Evolutionary conservation across 2,113 vertebrate species (phyloP), one percentile per base, ranked within the genome.

Genomic region (Anser brachyrhynchus): DNA sequence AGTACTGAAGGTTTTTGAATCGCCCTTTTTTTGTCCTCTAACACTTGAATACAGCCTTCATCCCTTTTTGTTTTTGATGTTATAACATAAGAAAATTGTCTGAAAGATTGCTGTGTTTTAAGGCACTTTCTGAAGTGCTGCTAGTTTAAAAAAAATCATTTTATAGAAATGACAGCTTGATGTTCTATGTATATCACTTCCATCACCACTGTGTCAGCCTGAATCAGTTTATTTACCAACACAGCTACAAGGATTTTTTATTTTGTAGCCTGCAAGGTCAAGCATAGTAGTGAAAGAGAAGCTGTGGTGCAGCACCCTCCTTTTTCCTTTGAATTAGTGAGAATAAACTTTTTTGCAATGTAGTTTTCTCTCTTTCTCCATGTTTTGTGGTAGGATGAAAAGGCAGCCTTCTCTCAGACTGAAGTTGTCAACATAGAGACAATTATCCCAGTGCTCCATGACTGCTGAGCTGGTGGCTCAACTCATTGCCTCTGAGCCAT

Each of bases 261-360:
- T 52, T 89, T 78, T 85, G 54, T 5, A 94, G 78, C 93, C 58
- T 92, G 74, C 72, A 96, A 95, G 92, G 84, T 90, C 87, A 94
- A 74, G 16, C n/a, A 39, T 0, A 5, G n/a, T 90, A 79, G 31
- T 26, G 13, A 62, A 66, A 95, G 87, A 62, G 76, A 79, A 84
- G 87, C 54, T 83, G 70, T 52, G 61, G 43, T 49, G n/a, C 62
- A 79, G 61, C 23, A 83, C 54, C 43, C 23, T 58, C 33, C 23
- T 29, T 52, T 87, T 90, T 16, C 64, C 26, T 94, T 87, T 90
- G 76, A 91, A 73, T 96, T 57, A 94, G 41, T 9, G 65, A 37
- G 8, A 82, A 39, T 22, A 80, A 90, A 93, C 41, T 77, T 57
- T 37, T 57, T 37, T 61, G 59, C 69, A 49, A 25, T 43, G 69